Percentiles rank a stretch among this genome's conserved stretches.
Evolutionary conservation across 2,888 invertebrate species (phyloP).

Genomic region (Cryptophagus acutangulus): DNA sequence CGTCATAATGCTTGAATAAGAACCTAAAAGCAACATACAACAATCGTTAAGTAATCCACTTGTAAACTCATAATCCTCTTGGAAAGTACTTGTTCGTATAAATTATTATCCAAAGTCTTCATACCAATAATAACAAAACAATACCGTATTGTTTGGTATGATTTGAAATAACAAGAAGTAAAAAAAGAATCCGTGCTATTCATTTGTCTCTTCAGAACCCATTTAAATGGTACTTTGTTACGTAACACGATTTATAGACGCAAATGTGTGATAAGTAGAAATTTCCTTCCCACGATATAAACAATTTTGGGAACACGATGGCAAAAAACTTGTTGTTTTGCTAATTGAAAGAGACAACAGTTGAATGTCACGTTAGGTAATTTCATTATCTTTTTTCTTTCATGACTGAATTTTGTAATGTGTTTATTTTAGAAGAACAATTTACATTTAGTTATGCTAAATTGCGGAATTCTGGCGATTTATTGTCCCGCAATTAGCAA

Average conservation of each 20-base stretch:
- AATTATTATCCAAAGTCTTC: not conserved
- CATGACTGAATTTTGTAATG: not conserved
- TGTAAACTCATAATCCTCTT: not conserved
- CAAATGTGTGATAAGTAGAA: not conserved
- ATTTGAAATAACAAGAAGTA: not conserved
- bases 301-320: constrained; percentile 2
- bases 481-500: too few species aligned
- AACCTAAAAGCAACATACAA: too few species aligned
- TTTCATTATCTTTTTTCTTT: not conserved
- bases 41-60: not conserved
- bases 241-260: not conserved
- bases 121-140: not conserved
- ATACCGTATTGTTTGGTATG: not conserved
- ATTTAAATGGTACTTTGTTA: not conserved
- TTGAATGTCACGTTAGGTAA: constrained; percentile 2
- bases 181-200: too few species aligned
- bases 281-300: not conserved
- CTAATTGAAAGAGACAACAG: not conserved
- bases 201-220: too few species aligned
- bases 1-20: not conserved
- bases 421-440: not conserved
- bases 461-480: too few species aligned
- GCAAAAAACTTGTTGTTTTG: not conserved
- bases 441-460: too few species aligned
- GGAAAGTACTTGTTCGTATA: not conserved